These are phyloP conservation scores for Labeo rohita DNA, from an alignment of 2,113 vertebrate genomes.

Conservation along the genomic window DNA sequence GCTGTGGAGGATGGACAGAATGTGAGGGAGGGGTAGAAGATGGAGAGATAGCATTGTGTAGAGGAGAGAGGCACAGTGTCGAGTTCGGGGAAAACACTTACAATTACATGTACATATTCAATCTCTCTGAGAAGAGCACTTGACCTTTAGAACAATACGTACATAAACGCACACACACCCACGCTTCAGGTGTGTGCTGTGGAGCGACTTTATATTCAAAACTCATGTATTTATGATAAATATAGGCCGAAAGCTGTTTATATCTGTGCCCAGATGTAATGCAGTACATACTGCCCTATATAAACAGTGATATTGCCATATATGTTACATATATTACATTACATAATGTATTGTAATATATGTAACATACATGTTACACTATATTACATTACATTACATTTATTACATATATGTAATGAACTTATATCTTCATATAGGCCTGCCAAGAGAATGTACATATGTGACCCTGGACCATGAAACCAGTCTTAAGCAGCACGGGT, in stretches of 20 bases:
- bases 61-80: constrained; percentile 66
- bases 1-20: constrained; percentile 67
- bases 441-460: too few species aligned
- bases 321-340: neutral
- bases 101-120: constrained; percentile 53
- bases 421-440: too few species aligned
- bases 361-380: too few species aligned
- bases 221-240: constrained; percentile 6
- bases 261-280: neutral
- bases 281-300: neutral
- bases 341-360: too few species aligned
- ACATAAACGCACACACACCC: constrained; percentile 35
- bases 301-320: neutral
- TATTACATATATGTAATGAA: too few species aligned
- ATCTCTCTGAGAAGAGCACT: constrained; percentile 49
- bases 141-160: constrained; percentile 51
- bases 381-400: too few species aligned
- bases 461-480: too few species aligned
- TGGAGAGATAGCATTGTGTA: constrained; percentile 67
- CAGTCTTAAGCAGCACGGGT: too few species aligned
- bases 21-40: constrained; percentile 59
- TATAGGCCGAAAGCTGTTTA: neutral
- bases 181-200: constrained; percentile 32
- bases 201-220: neutral
- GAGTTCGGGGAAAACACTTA: constrained; percentile 55